Base-by-base conservation (phyloP, 2,113 vertebrate genomes). In the Pterophyllum scalare region DNA sequence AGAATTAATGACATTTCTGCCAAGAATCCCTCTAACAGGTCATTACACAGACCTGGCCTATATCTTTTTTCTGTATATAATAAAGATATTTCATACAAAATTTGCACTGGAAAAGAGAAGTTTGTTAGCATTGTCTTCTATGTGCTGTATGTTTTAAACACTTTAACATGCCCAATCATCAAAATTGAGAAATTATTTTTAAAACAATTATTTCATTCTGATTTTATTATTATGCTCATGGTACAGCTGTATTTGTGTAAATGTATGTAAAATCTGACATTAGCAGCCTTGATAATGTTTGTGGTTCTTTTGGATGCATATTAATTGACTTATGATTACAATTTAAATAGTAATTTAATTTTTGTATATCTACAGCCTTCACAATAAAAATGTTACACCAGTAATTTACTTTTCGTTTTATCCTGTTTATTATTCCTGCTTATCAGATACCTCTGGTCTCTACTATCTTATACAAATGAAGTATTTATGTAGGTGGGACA, bases 241-340 rank as follows among this genome's bases (percentile, higher is more conserved):
- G 26, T 31, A 60, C 43, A 64, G 31, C 22, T 75, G 43, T 14
- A 52, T 5, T 31, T 72, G 4, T 46, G 31, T 52, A 24, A 83
- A 54, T 31, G 20, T 72, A 11, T 49, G 31, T 52, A 35, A 86
- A 59, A 38, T 24, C n/a, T 49, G 35, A 64, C 14, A 59, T 11
- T n/a, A 78, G 84, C 84, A 88, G 87, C 87, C 90, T 92, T 92
- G 86, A 93, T 76, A 89, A 88, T 91, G 80, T 77, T 83, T 79
- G 22, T 24, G 77, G 46, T 72, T 61, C 13, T 87, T 22, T 77
- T 43, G 26, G 40, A 20, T 76, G 9, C 26, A 72, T 33, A 54
- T 72, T 72, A 54, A 33, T 7, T 72, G 17, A 72, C 26, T 72
- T 62, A 57, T 59, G 26, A 70, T 49, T 49, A 61, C 7, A 80